Evolutionary conservation across 2,113 vertebrate genomes (phyloP).

Genomic region (Hiodon tergisus): DNA sequence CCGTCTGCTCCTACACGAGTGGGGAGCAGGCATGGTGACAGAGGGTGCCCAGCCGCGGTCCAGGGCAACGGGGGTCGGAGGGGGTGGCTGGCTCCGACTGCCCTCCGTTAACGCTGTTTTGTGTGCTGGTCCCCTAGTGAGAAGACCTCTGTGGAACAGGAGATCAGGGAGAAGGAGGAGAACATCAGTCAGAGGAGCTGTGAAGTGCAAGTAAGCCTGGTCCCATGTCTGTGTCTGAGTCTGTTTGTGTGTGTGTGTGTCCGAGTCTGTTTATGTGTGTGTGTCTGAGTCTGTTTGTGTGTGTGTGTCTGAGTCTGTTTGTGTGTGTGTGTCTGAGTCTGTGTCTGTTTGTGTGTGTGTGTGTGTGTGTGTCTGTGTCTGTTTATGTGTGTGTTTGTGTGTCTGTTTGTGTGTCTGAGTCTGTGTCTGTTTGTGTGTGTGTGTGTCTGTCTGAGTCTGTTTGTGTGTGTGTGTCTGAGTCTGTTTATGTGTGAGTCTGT

Average conservation of each 20-base stretch:
- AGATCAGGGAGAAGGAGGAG: conserved; percentile 60
- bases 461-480: neutral
- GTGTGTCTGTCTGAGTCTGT: neutral
- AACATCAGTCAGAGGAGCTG: conserved; percentile 78
- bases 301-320: neutral
- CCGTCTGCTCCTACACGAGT: conserved; percentile 7
- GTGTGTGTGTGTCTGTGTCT: neutral
- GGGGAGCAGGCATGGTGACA: conserved; percentile 64
- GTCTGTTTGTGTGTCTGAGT: neutral
- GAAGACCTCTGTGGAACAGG: conserved; percentile 90
- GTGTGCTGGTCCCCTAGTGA: conserved; percentile 81
- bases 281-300: neutral
- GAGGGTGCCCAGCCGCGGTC: conserved; percentile 62
- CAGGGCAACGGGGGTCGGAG: conserved; percentile 50
- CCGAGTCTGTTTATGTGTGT: neutral
- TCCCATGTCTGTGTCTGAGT: neutral
- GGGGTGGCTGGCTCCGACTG: conserved; percentile 65
- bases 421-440: neutral
- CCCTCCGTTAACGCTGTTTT: conserved; percentile 70
- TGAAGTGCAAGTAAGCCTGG: conserved; percentile 82
- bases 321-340: neutral
- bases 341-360: neutral
- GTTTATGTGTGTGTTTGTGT: neutral
- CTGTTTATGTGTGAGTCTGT: neutral
- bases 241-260: neutral